Base-by-base conservation (phyloP, 2,113 vertebrate genomes). In the Heliornis fulica region DNA sequence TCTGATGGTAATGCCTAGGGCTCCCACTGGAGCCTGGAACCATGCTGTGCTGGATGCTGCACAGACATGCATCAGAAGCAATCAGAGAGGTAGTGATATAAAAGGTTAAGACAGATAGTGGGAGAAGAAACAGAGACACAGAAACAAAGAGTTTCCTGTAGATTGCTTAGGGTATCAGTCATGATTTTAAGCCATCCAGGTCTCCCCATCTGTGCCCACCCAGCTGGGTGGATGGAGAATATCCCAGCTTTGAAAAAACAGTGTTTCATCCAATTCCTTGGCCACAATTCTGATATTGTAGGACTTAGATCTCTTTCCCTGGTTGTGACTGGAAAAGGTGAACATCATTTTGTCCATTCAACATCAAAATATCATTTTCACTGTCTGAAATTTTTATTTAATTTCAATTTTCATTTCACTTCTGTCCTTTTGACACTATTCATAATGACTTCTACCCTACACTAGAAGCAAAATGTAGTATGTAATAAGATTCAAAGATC, bases 31-130 rank as follows among this genome's bases (percentile, higher is more conserved):
- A 57, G 60, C 51, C 63, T 45, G 74, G 61, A 53, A 75, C 82
- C 57, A 23, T 0, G 0, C 12, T 22, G 34, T 16, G 74, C 9
- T 85, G 66, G 74, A 13, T 38, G 48, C 29, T 74, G 46, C 69
- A 34, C 0, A 1, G 75, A 57, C 65, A 66, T 0, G 0, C 17
- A 84, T 90, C 79, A 83, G 43, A 54, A 71, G 1, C 66, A 10
- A 51, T 76, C 38, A 43, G 86, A 60, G 75, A 71, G 43, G 15
- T 1, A n/a, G 51, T 11, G 40, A 41, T 25, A 54, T 36, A 66
- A 90, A 71, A 3, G 16, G 38, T 83, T 2, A 3, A 72, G 28
- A 61, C 51, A 34, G 64, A 29, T 18, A 72, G 29, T 46, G 46
- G 41, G 70, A 87, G 51, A 32, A 75, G 74, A 85, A 78, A 69